Percentiles rank a stretch among this genome's conserved stretches.
Evolutionary conservation across 2,888 invertebrate genomes (phyloP).

Genomic region (Cryptophagus acutangulus): DNA sequence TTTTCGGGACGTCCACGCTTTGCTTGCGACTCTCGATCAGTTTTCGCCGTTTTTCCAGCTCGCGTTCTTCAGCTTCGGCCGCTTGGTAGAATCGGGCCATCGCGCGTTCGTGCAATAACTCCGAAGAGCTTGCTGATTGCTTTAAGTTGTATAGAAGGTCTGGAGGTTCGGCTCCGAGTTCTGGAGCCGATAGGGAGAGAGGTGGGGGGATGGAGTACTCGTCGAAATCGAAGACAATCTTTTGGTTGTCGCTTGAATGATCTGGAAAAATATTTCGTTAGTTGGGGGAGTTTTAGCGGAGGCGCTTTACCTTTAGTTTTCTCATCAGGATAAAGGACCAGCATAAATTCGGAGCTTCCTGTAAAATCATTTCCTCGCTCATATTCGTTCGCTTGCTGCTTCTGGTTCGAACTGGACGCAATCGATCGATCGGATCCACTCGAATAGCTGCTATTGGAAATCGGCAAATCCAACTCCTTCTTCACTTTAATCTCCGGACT

Average conservation of each 20-base stretch:
- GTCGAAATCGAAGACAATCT: slow-evolving; percentile 58
- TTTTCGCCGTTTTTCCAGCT: slow-evolving; percentile 40
- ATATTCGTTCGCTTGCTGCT: not conserved
- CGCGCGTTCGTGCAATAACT: slow-evolving; percentile 74
- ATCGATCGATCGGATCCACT: slow-evolving; percentile 24
- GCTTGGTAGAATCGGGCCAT: slow-evolving; percentile 79
- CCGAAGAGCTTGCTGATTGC: slow-evolving; percentile 75
- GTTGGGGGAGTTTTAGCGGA: not conserved
- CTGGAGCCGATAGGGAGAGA: slow-evolving; percentile 76
- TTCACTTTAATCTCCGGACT: slow-evolving; percentile 47
- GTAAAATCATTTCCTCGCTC: slow-evolving; percentile 43
- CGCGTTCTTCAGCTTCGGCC: slow-evolving; percentile 68
- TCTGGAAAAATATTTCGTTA: slow-evolving; percentile 19
- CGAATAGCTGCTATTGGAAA: slow-evolving; percentile 14
- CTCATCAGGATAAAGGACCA: slow-evolving; percentile 56
- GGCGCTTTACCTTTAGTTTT: slow-evolving; percentile 36
- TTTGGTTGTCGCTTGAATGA: slow-evolving; percentile 23
- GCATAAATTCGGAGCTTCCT: slow-evolving; percentile 76
- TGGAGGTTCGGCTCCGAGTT: slow-evolving; percentile 61
- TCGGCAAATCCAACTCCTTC: slow-evolving; percentile 22
- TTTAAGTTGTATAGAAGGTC: slow-evolving; percentile 55
- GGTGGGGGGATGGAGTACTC: slow-evolving; percentile 71
- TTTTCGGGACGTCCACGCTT: slow-evolving; percentile 41
- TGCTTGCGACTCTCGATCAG: slow-evolving; percentile 21
- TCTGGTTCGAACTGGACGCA: slow-evolving; percentile 23